These are phyloP conservation scores for Cassiopea andromeda DNA, from an alignment of 30 jellyfish, hydroid and myxozoan species.

Conservation along the genomic window DNA sequence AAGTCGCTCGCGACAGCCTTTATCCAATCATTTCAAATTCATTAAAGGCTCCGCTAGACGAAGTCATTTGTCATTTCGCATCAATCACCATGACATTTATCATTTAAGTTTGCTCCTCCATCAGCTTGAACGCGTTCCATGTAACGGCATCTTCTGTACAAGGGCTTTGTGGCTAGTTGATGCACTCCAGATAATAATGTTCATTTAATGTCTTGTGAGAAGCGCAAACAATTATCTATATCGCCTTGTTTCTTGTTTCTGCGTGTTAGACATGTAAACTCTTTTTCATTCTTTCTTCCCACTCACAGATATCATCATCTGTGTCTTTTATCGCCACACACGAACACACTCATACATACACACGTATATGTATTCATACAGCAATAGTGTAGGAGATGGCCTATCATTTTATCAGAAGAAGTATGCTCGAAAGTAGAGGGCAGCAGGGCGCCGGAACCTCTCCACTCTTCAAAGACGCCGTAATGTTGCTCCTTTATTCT, in stretches of 20 bases:
- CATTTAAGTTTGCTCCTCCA: conserved; percentile 5
- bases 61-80: conserved; percentile 27
- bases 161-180: not conserved
- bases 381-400: too few species aligned
- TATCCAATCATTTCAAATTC: conserved; percentile 25
- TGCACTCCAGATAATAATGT: not conserved
- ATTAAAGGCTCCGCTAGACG: conserved; percentile 49
- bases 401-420: too few species aligned
- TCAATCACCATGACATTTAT: conserved; percentile 23
- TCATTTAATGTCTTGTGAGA: not conserved
- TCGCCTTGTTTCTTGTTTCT: too few species aligned
- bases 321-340: too few species aligned
- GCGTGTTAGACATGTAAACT: not conserved
- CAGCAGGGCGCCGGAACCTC: too few species aligned
- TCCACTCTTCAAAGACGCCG: too few species aligned
- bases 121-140: conserved; percentile 6
- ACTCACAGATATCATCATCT: not conserved
- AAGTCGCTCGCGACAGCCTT: conserved; percentile 36
- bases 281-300: not conserved
- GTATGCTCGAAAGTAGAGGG: too few species aligned
- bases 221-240: not conserved
- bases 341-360: too few species aligned
- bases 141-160: conserved; percentile 11
- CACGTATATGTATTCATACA: too few species aligned
- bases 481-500: too few species aligned